Evolutionary conservation across 1,140 invertebrate genomes (phyloP).

Genomic region (Diorhabda sublineata): DNA sequence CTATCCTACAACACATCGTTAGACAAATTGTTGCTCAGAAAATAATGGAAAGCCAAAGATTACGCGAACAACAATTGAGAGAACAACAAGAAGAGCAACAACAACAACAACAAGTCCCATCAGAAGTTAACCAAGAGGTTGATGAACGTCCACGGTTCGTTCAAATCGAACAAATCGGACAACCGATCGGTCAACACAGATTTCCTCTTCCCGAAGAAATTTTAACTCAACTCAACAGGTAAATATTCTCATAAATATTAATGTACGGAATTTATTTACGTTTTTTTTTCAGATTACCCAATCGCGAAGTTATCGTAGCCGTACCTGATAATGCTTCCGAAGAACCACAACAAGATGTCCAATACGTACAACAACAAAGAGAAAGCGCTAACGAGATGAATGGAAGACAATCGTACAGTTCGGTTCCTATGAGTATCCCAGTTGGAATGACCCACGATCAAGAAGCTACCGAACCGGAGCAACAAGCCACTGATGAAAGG

Average conservation of each 20-base stretch:
- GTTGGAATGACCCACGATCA: constrained; percentile 52
- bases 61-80: constrained; percentile 14
- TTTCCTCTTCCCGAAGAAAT: constrained; percentile 59
- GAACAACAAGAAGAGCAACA: constrained; percentile 19
- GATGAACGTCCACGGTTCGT: constrained; percentile 19
- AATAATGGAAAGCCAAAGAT: constrained; percentile 39
- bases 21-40: constrained; percentile 46
- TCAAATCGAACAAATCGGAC: constrained; percentile 44
- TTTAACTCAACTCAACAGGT: constrained; percentile 50
- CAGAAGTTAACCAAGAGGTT: constrained; percentile 8
- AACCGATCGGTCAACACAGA: constrained; percentile 46
- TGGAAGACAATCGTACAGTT: constrained; percentile 50
- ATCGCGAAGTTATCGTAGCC: constrained; percentile 44
- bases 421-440: constrained; percentile 52
- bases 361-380: constrained; percentile 36
- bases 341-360: constrained; percentile 29
- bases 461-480: constrained; percentile 39
- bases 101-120: constrained; percentile 23
- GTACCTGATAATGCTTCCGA: constrained; percentile 39
- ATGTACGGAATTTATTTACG: background rate
- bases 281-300: constrained; percentile 41
- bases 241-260: constrained; percentile 7
- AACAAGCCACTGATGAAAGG: constrained; percentile 49
- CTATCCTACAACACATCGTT: constrained; percentile 44
- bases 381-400: constrained; percentile 48